Percentiles rank a stretch among this genome's conserved stretches.
phyloP scores from a whole-genome alignment of 2,797 vertebrate genomes.

The Poeciliopsis presidionis region DNA sequence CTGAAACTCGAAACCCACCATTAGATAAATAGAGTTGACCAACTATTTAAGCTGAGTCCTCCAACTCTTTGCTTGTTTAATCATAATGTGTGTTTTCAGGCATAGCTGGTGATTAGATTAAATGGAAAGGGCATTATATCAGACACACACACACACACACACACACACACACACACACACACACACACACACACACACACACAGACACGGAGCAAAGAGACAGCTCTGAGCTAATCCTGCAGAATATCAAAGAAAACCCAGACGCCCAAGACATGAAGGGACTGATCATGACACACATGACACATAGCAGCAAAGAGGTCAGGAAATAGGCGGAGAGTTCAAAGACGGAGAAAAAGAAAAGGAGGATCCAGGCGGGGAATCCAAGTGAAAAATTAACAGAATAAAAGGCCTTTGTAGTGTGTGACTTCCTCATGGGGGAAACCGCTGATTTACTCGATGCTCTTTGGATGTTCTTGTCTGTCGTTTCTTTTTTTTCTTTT shows the following conservation, averaged over 20 bases:
- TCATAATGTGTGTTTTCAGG: slow-evolving; percentile 31
- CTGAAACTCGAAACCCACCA: background rate
- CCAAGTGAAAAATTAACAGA: slow-evolving; percentile 65
- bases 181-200: slow-evolving; percentile 41
- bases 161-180: slow-evolving; percentile 21
- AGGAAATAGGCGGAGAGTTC: slow-evolving; percentile 62
- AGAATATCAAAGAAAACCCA: slow-evolving; percentile 61
- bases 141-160: slow-evolving; percentile 33
- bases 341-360: slow-evolving; percentile 44
- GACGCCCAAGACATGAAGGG: slow-evolving; percentile 53
- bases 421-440: slow-evolving; percentile 32
- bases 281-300: slow-evolving; percentile 46
- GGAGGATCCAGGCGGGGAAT: slow-evolving; percentile 42
- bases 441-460: slow-evolving; percentile 23
- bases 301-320: slow-evolving; percentile 51
- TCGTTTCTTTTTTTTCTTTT: slow-evolving; percentile 17
- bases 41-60: background rate
- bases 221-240: slow-evolving; percentile 64
- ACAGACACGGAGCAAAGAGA: slow-evolving; percentile 32
- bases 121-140: slow-evolving; percentile 38
- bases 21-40: background rate
- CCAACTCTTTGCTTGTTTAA: slow-evolving; percentile 14
- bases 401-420: slow-evolving; percentile 56
- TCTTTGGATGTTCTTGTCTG: slow-evolving; percentile 23
- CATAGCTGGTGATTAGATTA: slow-evolving; percentile 29